A percentile compares a stretch with the other conserved stretches of the same genome.
Evolutionary conservation across 1,140 invertebrate genomes (phyloP).

Genomic region (Wiebesia pumilae): DNA sequence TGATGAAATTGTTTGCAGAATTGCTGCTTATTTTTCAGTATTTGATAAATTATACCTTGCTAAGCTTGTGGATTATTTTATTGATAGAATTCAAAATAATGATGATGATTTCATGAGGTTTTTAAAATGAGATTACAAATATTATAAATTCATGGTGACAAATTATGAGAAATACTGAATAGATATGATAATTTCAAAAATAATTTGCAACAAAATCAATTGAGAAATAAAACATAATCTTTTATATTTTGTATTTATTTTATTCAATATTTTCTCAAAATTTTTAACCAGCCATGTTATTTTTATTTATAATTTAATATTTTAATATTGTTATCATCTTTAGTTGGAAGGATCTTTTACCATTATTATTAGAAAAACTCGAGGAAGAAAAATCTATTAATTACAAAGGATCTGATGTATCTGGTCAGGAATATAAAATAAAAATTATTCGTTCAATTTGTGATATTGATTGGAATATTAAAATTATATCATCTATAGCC

Average conservation of each 20-base stretch:
- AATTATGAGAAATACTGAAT: neutral
- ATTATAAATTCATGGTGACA: neutral
- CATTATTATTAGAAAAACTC: conserved; percentile 70
- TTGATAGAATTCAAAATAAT: conserved; percentile 62
- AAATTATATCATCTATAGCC: conserved; percentile 69
- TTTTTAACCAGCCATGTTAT: neutral
- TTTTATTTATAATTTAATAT: conserved; percentile 44
- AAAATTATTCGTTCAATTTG: conserved; percentile 71
- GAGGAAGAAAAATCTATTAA: conserved; percentile 70
- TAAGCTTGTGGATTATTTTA: conserved; percentile 67
- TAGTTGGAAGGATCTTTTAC: conserved; percentile 75
- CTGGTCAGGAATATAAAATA: conserved; percentile 72
- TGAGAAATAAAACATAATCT: neutral
- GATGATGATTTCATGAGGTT: conserved; percentile 65
- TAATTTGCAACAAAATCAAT: too few relatives aligned
- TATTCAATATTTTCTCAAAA: conserved; percentile 16
- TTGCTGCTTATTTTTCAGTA: conserved; percentile 64
- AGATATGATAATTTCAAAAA: neutral
- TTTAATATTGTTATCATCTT: conserved; percentile 26
- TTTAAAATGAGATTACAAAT: conserved; percentile 24
- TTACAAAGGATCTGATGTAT: conserved; percentile 66
- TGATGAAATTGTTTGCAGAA: conserved; percentile 61
- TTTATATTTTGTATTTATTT: conserved; percentile 20
- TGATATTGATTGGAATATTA: conserved; percentile 64
- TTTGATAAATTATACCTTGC: conserved; percentile 60